phyloP scores from a whole-genome alignment of 1,140 invertebrate genomes.

The Zeugodacus cucurbitae region DNA sequence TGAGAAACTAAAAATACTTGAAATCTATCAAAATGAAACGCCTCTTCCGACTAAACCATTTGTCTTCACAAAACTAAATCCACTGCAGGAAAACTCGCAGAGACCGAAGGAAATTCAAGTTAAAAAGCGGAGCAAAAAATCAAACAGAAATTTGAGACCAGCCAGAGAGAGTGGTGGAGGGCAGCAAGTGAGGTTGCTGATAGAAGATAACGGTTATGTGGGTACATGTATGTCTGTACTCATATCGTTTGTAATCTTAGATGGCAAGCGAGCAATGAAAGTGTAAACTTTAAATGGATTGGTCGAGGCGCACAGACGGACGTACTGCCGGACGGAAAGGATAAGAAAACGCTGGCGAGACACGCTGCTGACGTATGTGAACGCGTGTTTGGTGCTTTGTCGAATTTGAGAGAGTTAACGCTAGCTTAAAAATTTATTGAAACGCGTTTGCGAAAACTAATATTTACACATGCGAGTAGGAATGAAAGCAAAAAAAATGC shows the following conservation, averaged over 20 bases:
- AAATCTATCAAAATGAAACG: constrained; percentile 9
- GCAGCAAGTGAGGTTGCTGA: not conserved
- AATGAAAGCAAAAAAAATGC: not conserved
- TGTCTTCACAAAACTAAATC: not conserved
- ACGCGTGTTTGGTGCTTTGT: not conserved
- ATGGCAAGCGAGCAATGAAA: constrained; percentile 5
- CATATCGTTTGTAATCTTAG: not conserved
- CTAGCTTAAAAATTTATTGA: not conserved
- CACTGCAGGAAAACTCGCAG: not conserved
- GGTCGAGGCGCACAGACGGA: not conserved
- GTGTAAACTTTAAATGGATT: constrained; percentile 32
- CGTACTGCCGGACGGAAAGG: not conserved
- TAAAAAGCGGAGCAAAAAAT: not conserved
- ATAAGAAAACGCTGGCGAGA: not conserved
- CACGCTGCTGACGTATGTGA: not conserved
- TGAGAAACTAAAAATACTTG: not conserved
- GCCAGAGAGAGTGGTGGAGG: not conserved
- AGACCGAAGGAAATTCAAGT: not conserved
- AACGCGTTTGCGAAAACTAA: constrained; percentile 4
- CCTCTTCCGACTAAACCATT: not conserved
- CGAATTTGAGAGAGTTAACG: constrained; percentile 12
- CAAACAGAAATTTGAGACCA: not conserved
- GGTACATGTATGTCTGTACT: not conserved
- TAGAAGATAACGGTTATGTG: not conserved
- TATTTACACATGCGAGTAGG: not conserved